Conservation (phyloP, 2,113 vertebrate species). For the Rhadina sibilatrix region DNA sequence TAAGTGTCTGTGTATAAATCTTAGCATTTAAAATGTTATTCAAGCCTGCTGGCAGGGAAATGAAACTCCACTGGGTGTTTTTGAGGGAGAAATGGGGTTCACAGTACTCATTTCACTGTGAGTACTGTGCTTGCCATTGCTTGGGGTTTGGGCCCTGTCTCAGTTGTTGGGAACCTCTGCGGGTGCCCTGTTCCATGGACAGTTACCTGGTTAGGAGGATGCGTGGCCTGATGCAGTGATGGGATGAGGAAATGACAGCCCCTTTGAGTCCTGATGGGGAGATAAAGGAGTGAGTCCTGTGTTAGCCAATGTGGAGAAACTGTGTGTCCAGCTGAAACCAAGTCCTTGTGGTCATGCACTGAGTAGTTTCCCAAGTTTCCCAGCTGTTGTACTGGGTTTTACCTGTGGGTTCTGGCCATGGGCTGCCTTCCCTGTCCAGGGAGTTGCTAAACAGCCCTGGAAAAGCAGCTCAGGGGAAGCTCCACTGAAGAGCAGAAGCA, state of each 20-base stretch:
- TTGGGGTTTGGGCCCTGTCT: not conserved
- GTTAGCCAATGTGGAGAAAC: not conserved
- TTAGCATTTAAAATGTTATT: conserved; percentile 57
- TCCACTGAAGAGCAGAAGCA: not conserved
- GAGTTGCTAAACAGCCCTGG: not conserved
- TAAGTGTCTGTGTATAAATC: conserved; percentile 65
- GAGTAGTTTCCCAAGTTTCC: conserved; percentile 63
- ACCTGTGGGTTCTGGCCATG: conserved; percentile 69
- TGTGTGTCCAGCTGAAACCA: conserved; percentile 74
- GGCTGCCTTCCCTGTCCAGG: conserved; percentile 4
- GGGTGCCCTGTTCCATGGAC: not conserved
- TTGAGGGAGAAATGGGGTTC: not conserved
- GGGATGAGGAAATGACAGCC: not conserved
- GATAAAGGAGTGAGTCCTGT: not conserved
- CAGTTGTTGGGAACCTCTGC: accelerated
- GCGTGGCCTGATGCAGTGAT: not conserved
- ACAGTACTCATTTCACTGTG: not conserved
- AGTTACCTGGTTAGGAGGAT: not conserved
- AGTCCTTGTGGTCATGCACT: conserved; percentile 38
- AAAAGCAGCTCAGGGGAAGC: conserved; percentile 7
- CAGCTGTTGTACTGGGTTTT: conserved; percentile 66
- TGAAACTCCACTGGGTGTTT: not conserved
- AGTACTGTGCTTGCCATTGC: accelerated
- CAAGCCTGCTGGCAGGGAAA: conserved; percentile 47
- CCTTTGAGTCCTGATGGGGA: not conserved